Evolutionary conservation across 1,140 invertebrate species (phyloP).

Genomic region (Metaphire vulgaris): DNA sequence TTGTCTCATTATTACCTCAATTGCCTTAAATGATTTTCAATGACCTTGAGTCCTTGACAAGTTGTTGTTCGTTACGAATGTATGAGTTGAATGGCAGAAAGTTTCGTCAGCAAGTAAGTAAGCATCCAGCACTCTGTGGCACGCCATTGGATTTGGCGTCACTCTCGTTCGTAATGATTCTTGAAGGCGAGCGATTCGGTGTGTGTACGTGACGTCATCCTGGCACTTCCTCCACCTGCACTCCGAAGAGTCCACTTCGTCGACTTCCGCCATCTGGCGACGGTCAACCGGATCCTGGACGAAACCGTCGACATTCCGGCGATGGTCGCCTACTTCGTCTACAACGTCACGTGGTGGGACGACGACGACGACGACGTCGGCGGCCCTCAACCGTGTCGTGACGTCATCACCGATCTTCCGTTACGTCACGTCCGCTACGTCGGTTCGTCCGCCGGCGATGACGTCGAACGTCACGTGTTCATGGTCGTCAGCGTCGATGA

Average conservation of each 20-base stretch:
- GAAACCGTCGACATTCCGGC: constrained; percentile 5
- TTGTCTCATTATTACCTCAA: no score
- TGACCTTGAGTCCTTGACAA: no score
- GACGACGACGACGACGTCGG: not conserved
- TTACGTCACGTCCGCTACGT: constrained; percentile 19
- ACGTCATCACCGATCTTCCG: constrained; percentile 25
- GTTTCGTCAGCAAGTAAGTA: no score
- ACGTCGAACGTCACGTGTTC: constrained; percentile 13
- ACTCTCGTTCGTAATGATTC: no score
- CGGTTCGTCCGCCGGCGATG: not conserved
- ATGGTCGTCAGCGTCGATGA: constrained; percentile 14
- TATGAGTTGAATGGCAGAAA: no score
- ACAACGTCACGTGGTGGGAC: constrained; percentile 15
- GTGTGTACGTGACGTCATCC: constrained; percentile 24
- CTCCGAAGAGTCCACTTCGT: not conserved
- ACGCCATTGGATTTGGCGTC: no score
- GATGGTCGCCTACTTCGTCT: constrained; percentile 17
- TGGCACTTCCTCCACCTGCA: constrained; percentile 15
- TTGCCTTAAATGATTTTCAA: no score
- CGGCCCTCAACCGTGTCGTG: not conserved
- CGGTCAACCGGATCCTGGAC: not conserved
- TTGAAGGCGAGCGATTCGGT: constrained; percentile 5
- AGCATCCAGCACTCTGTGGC: no score
- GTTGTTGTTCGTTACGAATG: no score
- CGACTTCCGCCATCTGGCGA: not conserved